Evolutionary conservation across 2,888 invertebrate species (phyloP).

Genomic region (Allophyes oxyacanthae): DNA sequence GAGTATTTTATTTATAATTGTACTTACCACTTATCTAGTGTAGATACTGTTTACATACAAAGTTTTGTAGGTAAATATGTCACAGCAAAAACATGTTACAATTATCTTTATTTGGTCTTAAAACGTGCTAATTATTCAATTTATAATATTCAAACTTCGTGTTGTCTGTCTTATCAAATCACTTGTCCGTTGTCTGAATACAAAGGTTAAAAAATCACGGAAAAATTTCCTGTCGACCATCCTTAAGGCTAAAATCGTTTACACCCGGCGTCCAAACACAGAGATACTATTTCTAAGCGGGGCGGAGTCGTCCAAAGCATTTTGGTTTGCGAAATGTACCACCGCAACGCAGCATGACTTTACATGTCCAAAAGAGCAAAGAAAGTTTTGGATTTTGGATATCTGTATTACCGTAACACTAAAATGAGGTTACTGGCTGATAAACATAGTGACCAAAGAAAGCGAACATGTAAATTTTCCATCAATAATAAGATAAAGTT

Average conservation of each 20-base stretch:
- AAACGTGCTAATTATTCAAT: conserved; percentile 24
- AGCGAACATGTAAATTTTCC: conserved; percentile 65
- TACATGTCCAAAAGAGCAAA: no score
- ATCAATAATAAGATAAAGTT: conserved; percentile 62
- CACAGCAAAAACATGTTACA: conserved; percentile 15
- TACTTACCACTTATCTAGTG: conserved; percentile 24
- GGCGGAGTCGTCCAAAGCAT: no score
- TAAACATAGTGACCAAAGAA: conserved; percentile 68
- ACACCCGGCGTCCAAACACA: no score
- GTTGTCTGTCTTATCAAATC: conserved; percentile 10
- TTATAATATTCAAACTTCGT: conserved; percentile 12
- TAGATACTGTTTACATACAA: conserved; percentile 37
- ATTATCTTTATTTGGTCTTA: conserved; percentile 22
- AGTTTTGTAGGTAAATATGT: conserved; percentile 25
- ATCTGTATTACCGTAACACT: conserved; percentile 30
- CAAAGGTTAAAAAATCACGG: background rate
- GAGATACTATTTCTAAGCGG: no score
- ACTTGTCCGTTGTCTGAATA: conserved; percentile 3
- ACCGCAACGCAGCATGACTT: no score
- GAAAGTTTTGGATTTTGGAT: no score
- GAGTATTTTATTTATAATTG: conserved; percentile 22
- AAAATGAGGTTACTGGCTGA: conserved; percentile 66
- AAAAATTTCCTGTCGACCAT: no score
- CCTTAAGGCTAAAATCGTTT: no score
- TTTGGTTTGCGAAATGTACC: no score